Evolutionary conservation across 2,113 vertebrate species (phyloP), one percentile per base, ranked within the genome.

Genomic region (Archocentrus centrarchus): DNA sequence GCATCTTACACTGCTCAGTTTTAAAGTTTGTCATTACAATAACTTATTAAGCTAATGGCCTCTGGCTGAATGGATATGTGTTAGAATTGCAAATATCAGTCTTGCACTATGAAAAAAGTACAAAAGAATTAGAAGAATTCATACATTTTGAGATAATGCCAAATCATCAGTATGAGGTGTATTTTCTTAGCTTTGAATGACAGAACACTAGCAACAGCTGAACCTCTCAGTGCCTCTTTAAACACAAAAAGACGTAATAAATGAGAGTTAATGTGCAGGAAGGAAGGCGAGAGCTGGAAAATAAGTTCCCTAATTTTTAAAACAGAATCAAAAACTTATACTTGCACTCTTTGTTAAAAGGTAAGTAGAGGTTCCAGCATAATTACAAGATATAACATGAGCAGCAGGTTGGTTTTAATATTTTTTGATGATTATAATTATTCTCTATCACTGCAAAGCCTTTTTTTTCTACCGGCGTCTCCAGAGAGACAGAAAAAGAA

Each of bases 1-100:
- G 60, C 79, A n/a, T 82, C 59, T 63, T 30, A n/a, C 18, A 2
- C 14, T 35, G 47, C 32, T 80, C 75, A 17, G 17, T 81, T 64
- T 80, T 79, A 44, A 88, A 58, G 76, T 76, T 80, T 58, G 39
- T 89, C 81, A 85, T 92, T 61, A 90, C 68, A 86, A 92, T 89
- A 90, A 91, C 86, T 83, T 44, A 79, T 90, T 91, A 85, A 89
- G 77, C 82, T 77, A 86, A 83, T 90, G 78, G 76, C 86, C 81
- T 90, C 88, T 80, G 79, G 76, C 44, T 84, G 88, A 86, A 76
- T 30, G 80, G 85, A 73, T 76, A 4, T 11, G 53, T 70, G 89
- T 86, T 59, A 68, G 41, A 82, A 47, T 55, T 50, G 22, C 89
- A 83, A 93, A 92, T 78, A 53, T 70, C 44, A 22, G 47, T 61